phyloP scores from a whole-genome alignment of 2,888 invertebrate species.

The Epinotia demarniana region DNA sequence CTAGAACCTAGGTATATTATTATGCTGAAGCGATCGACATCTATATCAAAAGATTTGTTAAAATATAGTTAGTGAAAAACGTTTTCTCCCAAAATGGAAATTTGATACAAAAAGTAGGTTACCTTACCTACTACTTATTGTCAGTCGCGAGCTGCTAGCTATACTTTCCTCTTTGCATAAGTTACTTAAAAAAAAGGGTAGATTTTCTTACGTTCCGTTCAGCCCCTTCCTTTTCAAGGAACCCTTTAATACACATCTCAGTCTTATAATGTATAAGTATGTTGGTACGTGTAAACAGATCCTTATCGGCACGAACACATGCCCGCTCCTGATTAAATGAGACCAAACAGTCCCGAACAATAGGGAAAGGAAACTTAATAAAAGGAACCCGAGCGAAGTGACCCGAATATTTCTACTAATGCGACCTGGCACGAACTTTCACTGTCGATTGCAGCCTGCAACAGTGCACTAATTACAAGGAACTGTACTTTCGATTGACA shows the following conservation, averaged over 20 bases:
- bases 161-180: no score
- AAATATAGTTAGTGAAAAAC: no score
- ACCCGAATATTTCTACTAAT: slow-evolving; percentile 30
- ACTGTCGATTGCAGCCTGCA: slow-evolving; percentile 27
- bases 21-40: no score
- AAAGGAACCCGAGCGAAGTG: slow-evolving; percentile 14
- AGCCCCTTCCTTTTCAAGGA: neutral
- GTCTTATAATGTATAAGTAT: neutral
- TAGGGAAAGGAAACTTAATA: slow-evolving; percentile 22
- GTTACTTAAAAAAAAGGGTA: no score
- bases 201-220: no score
- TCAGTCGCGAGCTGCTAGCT: no score
- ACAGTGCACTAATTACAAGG: slow-evolving; percentile 42
- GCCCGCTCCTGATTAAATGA: slow-evolving; percentile 37
- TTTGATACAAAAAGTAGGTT: no score
- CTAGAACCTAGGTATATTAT: no score
- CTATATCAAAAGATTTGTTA: no score
- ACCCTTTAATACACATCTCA: neutral
- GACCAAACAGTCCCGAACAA: slow-evolving; percentile 19
- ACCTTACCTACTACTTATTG: no score
- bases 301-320: slow-evolving; percentile 8
- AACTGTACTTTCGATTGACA: slow-evolving; percentile 42
- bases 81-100: no score
- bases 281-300: neutral
- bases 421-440: slow-evolving; percentile 34